Conservation (phyloP, 2,888 invertebrate genomes). For the Harpalus rubripes region DNA sequence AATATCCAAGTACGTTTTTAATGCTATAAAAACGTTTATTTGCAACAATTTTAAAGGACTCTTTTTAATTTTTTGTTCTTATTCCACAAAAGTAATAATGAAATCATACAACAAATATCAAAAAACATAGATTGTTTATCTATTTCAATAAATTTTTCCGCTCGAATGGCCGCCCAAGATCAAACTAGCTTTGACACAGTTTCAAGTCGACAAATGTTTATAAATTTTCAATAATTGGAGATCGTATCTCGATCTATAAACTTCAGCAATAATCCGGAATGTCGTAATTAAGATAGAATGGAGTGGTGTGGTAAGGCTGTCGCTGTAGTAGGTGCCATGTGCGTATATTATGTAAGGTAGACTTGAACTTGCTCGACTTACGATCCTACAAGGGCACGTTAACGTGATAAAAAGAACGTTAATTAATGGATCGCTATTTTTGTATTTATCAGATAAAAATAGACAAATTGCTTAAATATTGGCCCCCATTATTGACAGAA, state of each 20-base stretch:
- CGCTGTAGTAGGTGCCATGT: conserved; percentile 10
- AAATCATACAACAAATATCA: conserved; percentile 19
- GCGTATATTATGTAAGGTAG: conserved; percentile 48
- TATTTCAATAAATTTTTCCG: conserved; percentile 19
- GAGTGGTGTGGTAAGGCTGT: background rate
- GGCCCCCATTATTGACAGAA: background rate
- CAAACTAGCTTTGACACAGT: conserved; percentile 38
- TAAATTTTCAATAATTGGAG: conserved; percentile 38
- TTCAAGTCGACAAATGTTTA: conserved; percentile 42
- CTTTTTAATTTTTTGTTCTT: background rate
- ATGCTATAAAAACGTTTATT: background rate
- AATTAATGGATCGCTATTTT: conserved; percentile 26
- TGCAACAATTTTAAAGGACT: background rate
- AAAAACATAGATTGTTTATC: conserved; percentile 41
- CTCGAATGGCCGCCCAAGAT: conserved; percentile 13
- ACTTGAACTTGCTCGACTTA: conserved; percentile 62
- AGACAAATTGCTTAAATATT: conserved; percentile 30
- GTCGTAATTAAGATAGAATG: conserved; percentile 38
- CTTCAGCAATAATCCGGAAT: conserved; percentile 42
- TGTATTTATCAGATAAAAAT: conserved; percentile 12
- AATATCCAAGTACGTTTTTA: background rate
- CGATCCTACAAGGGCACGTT: conserved; percentile 39
- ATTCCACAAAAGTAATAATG: conserved; percentile 28
- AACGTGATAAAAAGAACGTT: background rate
- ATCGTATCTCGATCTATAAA: conserved; percentile 41